Base-by-base conservation (phyloP, 2,797 vertebrate species). In the Acanthiza pusilla region DNA sequence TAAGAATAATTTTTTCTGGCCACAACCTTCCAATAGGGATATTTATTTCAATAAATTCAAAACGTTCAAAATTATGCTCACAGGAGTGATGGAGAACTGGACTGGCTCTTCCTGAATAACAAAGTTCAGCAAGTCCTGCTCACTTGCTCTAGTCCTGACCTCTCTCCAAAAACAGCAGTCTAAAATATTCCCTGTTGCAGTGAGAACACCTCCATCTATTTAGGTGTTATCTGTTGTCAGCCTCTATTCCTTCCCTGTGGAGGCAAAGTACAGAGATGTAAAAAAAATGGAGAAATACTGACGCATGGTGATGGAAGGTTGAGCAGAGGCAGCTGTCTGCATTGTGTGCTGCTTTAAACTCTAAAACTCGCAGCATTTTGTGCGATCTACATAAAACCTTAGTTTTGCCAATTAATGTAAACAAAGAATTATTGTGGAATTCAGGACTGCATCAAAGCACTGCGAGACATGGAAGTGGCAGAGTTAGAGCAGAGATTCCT, bases 51-150 rank as follows among this genome's bases (percentile, higher is more conserved):
- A 91, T 88, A 94, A 96, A 86, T 93, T 90, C 80, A 30, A 95
- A 58, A 71, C 50, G 51, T 95, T 95, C 89, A 76, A 72, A 94
- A 91, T 85, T 51, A 61, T 45, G 66, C 27, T 97, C 79, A 86
- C 25, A 74, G 60, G 84, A 97, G n/a, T 40, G 58, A 57, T 1
- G 12, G 82, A 79, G 94, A 66, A 55, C 90, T 93, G 85, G 80
- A 72, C 81, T 92, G 68, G 75, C 85, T 34, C 34, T 89, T 77
- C 89, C 60, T 68, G 66, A 89, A 87, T 76, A 93, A 51, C 76
- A 94, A 96, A 96, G 89, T 94, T 96, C 82, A 96, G 62, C 77
- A 83, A 91, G 66, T 96, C 73, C 75, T 94, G 77, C 76, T 79
- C 70, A 13, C 68, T 95, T 89, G 68, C 53, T 94, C 85, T 91